A percentile compares a stretch with the other conserved stretches of the same genome.
Evolutionary conservation across 2,888 invertebrate genomes (phyloP).

Genomic region (Fragum whitleyi): DNA sequence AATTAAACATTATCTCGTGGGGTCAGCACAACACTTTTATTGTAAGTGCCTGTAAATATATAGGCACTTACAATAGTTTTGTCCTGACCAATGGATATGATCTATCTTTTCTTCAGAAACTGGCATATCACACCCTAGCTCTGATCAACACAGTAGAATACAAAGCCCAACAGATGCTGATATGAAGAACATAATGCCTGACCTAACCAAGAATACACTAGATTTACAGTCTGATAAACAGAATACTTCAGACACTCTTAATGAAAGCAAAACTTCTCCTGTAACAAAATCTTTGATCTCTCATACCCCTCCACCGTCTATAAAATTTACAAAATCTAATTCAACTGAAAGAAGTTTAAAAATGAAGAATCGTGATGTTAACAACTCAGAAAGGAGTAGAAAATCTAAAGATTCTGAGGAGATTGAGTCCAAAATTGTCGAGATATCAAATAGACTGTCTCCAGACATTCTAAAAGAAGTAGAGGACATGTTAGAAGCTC

Average conservation of each 20-base stretch:
- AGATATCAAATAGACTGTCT: slow-evolving; percentile 15
- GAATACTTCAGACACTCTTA: too few relatives aligned
- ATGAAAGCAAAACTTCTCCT: not conserved
- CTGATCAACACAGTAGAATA: not conserved
- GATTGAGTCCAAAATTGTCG: not conserved
- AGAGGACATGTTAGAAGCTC: slow-evolving; percentile 61
- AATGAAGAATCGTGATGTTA: not conserved
- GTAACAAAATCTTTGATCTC: not conserved
- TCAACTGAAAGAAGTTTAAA: not conserved
- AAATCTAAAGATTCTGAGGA: not conserved
- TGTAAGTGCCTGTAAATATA: too few relatives aligned
- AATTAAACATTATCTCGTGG: too few relatives aligned
- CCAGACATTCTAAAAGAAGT: slow-evolving; percentile 53
- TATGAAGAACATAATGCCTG: too few relatives aligned
- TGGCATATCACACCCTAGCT: not conserved
- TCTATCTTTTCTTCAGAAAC: not conserved
- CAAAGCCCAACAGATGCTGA: not conserved
- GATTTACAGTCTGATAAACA: too few relatives aligned
- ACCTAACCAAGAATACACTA: too few relatives aligned
- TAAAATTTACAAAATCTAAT: not conserved
- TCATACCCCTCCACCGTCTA: not conserved
- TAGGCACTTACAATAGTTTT: too few relatives aligned
- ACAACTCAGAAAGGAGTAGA: not conserved
- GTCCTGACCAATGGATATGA: too few relatives aligned
- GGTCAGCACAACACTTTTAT: too few relatives aligned